These are phyloP conservation scores for Pseudoatta argentina DNA, from an alignment of 1,140 invertebrate genomes.

Conservation along the genomic window DNA sequence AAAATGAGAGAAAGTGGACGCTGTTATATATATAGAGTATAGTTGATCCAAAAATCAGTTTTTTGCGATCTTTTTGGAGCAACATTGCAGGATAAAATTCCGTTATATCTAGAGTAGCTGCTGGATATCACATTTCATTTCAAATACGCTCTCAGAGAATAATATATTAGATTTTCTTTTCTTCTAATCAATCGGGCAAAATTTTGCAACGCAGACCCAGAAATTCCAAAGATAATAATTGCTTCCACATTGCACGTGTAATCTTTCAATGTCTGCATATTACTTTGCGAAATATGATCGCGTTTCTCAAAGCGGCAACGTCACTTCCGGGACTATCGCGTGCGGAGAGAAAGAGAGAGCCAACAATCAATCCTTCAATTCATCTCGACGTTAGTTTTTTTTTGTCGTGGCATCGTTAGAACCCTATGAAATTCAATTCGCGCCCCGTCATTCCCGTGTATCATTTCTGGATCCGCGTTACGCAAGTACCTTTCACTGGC, in stretches of 20 bases:
- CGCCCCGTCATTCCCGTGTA: slow-evolving; percentile 47
- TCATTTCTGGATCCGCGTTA: slow-evolving; percentile 56
- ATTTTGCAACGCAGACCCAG: not conserved
- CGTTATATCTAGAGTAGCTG: not conserved
- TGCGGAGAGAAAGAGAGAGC: not conserved
- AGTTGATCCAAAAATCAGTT: not conserved
- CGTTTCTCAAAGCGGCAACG: slow-evolving; percentile 16
- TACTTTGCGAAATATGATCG: slow-evolving; percentile 12
- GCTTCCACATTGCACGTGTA: not conserved
- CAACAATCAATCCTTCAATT: slow-evolving; percentile 33
- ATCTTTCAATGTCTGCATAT: slow-evolving; percentile 34
- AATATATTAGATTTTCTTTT: not conserved
- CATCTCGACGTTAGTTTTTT: slow-evolving; percentile 18
- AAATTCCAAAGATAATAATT: slow-evolving; percentile 7
- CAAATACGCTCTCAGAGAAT: not conserved
- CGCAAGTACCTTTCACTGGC: slow-evolving; percentile 59
- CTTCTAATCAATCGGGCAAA: slow-evolving; percentile 8
- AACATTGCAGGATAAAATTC: not conserved
- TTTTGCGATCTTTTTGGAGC: not conserved
- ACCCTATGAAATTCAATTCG: slow-evolving; percentile 52
- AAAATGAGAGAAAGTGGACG: slow-evolving; percentile 36
- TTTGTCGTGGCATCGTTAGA: slow-evolving; percentile 24
- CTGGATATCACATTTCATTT: slow-evolving; percentile 14
- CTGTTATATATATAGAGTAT: not conserved
- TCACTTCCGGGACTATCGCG: slow-evolving; percentile 25